Conservation (phyloP, 2,888 invertebrate genomes). For the Aromia moschata region DNA sequence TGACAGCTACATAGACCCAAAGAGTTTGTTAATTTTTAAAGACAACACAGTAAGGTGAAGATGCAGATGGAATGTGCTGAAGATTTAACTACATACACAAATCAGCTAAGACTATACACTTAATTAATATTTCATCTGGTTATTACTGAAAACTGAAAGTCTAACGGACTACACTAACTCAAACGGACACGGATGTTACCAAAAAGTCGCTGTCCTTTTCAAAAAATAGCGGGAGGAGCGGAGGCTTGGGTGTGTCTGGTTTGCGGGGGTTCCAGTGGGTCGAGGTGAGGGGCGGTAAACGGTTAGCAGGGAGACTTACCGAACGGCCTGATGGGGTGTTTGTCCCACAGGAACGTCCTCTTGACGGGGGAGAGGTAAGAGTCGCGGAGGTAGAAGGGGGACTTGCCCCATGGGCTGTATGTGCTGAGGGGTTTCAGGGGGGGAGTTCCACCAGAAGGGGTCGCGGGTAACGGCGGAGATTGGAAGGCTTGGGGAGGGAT, state of each 20-base stretch:
- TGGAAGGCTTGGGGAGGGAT: constrained; percentile 81
- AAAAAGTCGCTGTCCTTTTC: constrained; percentile 36
- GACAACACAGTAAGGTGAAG: not conserved
- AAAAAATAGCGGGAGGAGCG: constrained; percentile 19
- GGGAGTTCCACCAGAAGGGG: constrained; percentile 91
- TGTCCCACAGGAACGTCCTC: constrained; percentile 90
- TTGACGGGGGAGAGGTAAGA: constrained; percentile 91
- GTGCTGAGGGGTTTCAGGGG: constrained; percentile 77
- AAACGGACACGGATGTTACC: constrained; percentile 33
- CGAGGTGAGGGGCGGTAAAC: constrained; percentile 19
- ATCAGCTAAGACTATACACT: no score
- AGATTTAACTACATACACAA: no score
- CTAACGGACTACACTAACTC: constrained; percentile 19
- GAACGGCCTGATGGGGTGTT: constrained; percentile 89
- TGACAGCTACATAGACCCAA: no score
- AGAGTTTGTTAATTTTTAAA: not conserved
- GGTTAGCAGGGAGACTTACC: constrained; percentile 71
- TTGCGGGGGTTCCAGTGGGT: constrained; percentile 20
- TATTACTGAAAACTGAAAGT: constrained; percentile 15
- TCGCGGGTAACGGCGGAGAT: constrained; percentile 84
- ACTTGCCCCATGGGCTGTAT: constrained; percentile 73
- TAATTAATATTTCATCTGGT: no score
- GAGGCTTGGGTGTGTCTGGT: constrained; percentile 16
- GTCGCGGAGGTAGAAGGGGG: constrained; percentile 83
- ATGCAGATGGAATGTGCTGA: no score